Base-by-base conservation (phyloP, 1,140 invertebrate genomes). In the Tribolium castaneum region DNA sequence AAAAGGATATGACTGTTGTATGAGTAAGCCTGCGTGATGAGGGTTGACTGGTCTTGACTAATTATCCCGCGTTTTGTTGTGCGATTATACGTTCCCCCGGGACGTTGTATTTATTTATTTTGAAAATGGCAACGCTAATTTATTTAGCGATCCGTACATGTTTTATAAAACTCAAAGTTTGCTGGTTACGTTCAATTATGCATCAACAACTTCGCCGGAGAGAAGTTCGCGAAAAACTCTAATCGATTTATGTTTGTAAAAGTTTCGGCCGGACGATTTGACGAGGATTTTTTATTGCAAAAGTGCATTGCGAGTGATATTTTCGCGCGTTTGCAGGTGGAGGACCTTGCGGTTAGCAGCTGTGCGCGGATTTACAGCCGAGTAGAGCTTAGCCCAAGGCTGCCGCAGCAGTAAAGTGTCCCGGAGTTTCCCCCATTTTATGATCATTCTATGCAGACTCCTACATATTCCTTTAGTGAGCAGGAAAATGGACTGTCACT, bases 391-490 rank as follows among this genome's bases (percentile, higher is more conserved):
- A 79, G 70, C 74, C 71, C 75, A 79, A 79, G 74, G 80, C 77
- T 70, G 78, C 78, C 75, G 77, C 75, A 70, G 52, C 71, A 80
- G 75, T 79, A 77, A 79, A 81, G 66, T 75, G 77, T 81, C 80
- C 78, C 66, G 22, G 70, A 74, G 75, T 74, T 78, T 78, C 70
- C 80, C 75, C 66, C 75, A 77, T 79, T 81, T 81, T 81, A 81
- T 79, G 80, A 81, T 79, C 78, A 81, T 81, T 81, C 80, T 75
- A 81, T 79, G 80, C 80, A 79, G 78, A 81, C 71, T 75, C 72
- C 71, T 75, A 81, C 74, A 77, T 79, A 79, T 79, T 77, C 73
- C 62, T 70, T 76, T 62, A 52, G 73, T 72, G 49, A 70, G 50
- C 54, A 76, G 34, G 70, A 54, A 74, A 77, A 77, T 75, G 77